Evolutionary conservation across 2,797 vertebrate species (phyloP), one percentile per base, ranked within the genome.

Genomic region (Dromococcyx pavoninus): DNA sequence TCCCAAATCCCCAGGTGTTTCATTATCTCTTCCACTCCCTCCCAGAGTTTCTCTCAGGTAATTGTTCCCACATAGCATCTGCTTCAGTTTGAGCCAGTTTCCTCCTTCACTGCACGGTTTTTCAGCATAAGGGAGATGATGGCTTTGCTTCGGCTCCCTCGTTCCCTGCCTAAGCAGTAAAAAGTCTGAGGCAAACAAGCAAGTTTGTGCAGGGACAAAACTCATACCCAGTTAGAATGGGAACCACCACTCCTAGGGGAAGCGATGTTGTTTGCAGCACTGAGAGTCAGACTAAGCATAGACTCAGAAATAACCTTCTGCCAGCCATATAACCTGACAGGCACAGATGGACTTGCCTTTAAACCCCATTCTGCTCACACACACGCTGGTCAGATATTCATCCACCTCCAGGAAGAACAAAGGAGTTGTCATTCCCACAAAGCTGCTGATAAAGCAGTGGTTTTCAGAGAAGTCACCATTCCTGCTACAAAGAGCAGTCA

Each of bases 1-100:
- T 95, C 88, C 91, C 94, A 95, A 96, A 95, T 95, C 95, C 94
- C 95, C 86, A 76, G 94, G 95, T 91, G 93, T 95, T 97, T 96
- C 93, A 97, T 97, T 95, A 96, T 96, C 95, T 96, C 93, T 76
- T 94, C 84, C 92, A 86, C 76, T 93, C 91, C 82, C 76, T 95
- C 89, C 70, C 87, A 41, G 77, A 83, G 61, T 88, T 95, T 81
- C 91, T 93, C 94, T 96, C 96, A 96, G 94, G 96, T 96, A 96
- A 95, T 95, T 97, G 96, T 94, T 97, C 95, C 93, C 95, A 94
- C 90, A 95, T 62, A 95, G 95, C 94, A 97, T 95, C 94, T 95
- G 95, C 95, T 93, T 94, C 88, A 89, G 24, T 86, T 84, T 37
- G 86, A 96, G 90, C 64, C 90, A 89, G 93, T 46, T 94, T 94